Percentiles rank a stretch among this genome's conserved stretches.
phyloP scores from a whole-genome alignment of 92 coral and sea anemone genomes.

The Zoanthus sansibaricus region DNA sequence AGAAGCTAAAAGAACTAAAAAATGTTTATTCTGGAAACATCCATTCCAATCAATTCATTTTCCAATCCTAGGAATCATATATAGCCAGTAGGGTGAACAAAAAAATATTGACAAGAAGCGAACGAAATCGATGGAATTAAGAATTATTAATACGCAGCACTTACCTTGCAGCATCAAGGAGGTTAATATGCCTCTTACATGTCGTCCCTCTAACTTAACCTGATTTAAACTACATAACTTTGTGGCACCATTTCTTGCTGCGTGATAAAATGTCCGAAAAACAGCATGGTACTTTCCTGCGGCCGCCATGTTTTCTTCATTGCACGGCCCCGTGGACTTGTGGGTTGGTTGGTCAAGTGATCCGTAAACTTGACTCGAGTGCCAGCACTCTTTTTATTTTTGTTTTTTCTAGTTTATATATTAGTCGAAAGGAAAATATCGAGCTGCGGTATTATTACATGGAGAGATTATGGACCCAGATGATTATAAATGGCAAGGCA shows the following conservation, averaged over 20 bases:
- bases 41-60: background rate
- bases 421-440: too few species aligned
- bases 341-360: slow-evolving; percentile 3
- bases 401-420: too few species aligned
- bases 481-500: too few species aligned
- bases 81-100: background rate
- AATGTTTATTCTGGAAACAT: background rate
- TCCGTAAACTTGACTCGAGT: too few species aligned
- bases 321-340: slow-evolving; percentile 19
- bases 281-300: background rate
- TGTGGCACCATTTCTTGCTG: slow-evolving; percentile 26
- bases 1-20: background rate
- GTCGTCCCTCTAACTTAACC: background rate
- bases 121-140: background rate
- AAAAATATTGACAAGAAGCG: background rate
- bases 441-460: too few species aligned
- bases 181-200: slow-evolving; percentile 33
- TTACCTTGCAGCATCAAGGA: slow-evolving; percentile 22
- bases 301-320: slow-evolving; percentile 14
- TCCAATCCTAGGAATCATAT: background rate
- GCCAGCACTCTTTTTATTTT: too few species aligned
- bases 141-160: background rate
- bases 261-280: slow-evolving; percentile 32
- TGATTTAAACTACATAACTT: background rate
- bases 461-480: too few species aligned